Evolutionary conservation across 2,113 vertebrate genomes (phyloP).

Genomic region (mouse (Mus musculus)): DNA sequence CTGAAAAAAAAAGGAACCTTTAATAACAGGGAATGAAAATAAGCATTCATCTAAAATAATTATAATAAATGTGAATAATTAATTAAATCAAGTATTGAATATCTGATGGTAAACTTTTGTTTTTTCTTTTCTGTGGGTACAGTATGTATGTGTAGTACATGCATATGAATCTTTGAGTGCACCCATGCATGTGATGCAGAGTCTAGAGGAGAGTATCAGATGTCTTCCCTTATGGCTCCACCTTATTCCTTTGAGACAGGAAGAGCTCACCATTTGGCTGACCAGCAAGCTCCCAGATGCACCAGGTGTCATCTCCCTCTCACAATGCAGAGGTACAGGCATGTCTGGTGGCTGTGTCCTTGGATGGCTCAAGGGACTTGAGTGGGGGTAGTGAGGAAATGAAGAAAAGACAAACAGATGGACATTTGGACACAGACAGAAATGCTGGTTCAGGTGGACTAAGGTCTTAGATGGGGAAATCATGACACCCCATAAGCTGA

Average conservation of each 20-base stretch:
- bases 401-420: not conserved
- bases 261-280: not conserved
- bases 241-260: not conserved
- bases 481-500: not conserved
- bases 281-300: not conserved
- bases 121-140: not conserved
- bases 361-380: not conserved
- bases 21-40: not conserved
- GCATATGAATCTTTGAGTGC: not conserved
- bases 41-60: slow-evolving; percentile 66
- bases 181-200: not conserved
- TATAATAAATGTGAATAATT: slow-evolving; percentile 43
- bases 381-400: not conserved
- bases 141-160: not conserved
- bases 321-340: not conserved
- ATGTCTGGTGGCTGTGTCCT: not conserved
- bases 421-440: not conserved
- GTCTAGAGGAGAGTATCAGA: too few species aligned
- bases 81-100: slow-evolving; percentile 47
- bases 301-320: not conserved
- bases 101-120: slow-evolving; percentile 15
- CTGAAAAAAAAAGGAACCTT: not conserved
- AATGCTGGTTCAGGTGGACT: not conserved
- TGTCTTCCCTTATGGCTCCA: not conserved
- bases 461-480: not conserved